Evolutionary conservation across 2,888 invertebrate species (phyloP), one percentile per base, ranked within the genome.

Genomic region (Pseudococcus longispinus): DNA sequence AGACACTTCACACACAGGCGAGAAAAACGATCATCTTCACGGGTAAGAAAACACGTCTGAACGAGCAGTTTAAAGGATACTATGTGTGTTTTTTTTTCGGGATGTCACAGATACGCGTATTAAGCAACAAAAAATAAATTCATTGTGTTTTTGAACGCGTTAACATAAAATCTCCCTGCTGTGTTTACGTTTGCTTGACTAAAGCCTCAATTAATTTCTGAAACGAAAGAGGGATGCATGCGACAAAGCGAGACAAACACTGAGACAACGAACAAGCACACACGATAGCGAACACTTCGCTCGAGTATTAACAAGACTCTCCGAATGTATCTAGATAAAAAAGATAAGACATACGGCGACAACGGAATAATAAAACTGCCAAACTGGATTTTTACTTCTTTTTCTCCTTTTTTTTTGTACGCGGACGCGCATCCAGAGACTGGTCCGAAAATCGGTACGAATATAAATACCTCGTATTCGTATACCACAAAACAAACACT

Each of bases 291-390:
- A 42, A 83, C 46, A 83, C 46, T 20, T 44, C 23, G 37, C 20
- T 26, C 29, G 83, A 29, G 20, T 29, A 55, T 84, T 84, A 32
- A 55, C 32, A 13, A 84, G 26, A 60, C 20, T 18, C 23, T 20
- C 15, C 13, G 20, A 60, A 29, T 42, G 83, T 83, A 51, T 83
- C 26, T 9, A 84, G 84, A 84, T 84, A 65, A 70, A 65, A 70
- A 74, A 70, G 86, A 86, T 86, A 86, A 86, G 86, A 86, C 86
- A 20, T 44, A 86, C 32, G 86, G 86, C 86, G 86, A 86, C 86
- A 86, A 80, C 32, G 51, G 80, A 77, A 86, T 86, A 86, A 86
- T 86, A 86, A 86, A 86, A 86, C 86, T 86, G 86, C 86, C 86
- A 86, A 86, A 77, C 77, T 80, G 77, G 77, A 80, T 80, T 80